phyloP scores from a whole-genome alignment of 2,797 vertebrate genomes.

The Hozukius guyotensis region DNA sequence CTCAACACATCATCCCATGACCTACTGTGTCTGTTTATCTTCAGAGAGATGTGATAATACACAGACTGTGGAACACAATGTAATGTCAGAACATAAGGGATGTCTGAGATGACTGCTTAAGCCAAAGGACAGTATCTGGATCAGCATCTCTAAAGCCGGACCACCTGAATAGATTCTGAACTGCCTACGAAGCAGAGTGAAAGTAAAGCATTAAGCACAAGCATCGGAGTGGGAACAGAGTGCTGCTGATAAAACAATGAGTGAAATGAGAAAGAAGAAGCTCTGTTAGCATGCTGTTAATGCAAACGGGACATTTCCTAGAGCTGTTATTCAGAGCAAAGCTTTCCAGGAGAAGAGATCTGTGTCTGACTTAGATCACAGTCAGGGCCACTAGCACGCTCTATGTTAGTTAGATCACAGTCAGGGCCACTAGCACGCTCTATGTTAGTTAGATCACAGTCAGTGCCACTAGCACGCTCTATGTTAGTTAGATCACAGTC shows the following conservation, averaged over 20 bases:
- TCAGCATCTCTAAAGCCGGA: constrained; percentile 16
- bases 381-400: not conserved
- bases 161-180: not conserved
- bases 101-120: constrained; percentile 18
- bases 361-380: not conserved
- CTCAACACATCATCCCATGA: not conserved
- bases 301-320: constrained; percentile 37
- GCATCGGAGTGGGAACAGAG: constrained; percentile 21
- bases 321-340: constrained; percentile 5
- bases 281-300: constrained; percentile 60
- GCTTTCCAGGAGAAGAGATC: not conserved
- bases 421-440: no score
- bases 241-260: constrained; percentile 19
- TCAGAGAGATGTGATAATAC: not conserved
- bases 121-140: constrained; percentile 12
- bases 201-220: constrained; percentile 43
- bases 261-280: constrained; percentile 43
- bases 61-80: not conserved
- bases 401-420: not conserved
- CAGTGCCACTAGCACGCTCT: not conserved
- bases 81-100: not conserved
- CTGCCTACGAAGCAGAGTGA: constrained; percentile 9
- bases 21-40: not conserved
- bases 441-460: not conserved
- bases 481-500: no score